Base-by-base conservation (phyloP, 2,797 vertebrate genomes). In the Vespertilio murinus region DNA sequence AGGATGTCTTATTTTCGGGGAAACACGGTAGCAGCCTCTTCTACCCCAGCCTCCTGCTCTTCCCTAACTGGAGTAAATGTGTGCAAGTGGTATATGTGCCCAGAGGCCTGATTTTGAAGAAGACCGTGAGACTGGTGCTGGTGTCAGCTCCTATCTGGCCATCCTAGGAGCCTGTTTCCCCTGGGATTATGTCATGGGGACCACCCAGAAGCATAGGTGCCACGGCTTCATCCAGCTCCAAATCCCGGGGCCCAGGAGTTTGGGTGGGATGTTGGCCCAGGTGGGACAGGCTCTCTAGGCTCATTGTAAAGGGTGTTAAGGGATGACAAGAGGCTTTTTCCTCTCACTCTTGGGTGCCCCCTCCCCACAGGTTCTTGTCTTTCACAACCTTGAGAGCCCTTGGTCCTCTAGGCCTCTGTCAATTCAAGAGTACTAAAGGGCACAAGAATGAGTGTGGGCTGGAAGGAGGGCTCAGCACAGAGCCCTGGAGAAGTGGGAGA, bases 241-340 rank as follows among this genome's bases (percentile, higher is more conserved):
- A 47, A 77, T 52, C 40, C n/a, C 74, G 25, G 75, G 52, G 30
- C 52, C 47, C 80, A 47, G 45, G 73, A 28, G 91, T 13, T 16
- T 23, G 8, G 80, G 91, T 77, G 79, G 90, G 85, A 67, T 35
- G 9, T 28, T 88, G 69, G 73, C 38, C 40, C 73, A 74, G 25
- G 42, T 18, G 25, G 35, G 0, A 8, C 30, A 3, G 40, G 25
- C 12, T 42, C 28, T 38, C 61, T 80, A 28, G 79, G 47, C 23
- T 80, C 86, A 80, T 40, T 30, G 23, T 42, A 28, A 28, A 12
- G 30, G 78, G 18, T 78, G 23, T 74, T 23, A 35, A 3, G 1
- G 74, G 59, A 59, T 64, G 65, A 94, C 8, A 87, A 91, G 65
- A 70, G 33, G 0, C 30, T 61, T 94, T 64, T 70, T 85, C 0